Percentiles rank a stretch among this genome's conserved stretches.
Conservation (phyloP, 1,140 invertebrate genomes). For the Drosophila aff. region DNA sequence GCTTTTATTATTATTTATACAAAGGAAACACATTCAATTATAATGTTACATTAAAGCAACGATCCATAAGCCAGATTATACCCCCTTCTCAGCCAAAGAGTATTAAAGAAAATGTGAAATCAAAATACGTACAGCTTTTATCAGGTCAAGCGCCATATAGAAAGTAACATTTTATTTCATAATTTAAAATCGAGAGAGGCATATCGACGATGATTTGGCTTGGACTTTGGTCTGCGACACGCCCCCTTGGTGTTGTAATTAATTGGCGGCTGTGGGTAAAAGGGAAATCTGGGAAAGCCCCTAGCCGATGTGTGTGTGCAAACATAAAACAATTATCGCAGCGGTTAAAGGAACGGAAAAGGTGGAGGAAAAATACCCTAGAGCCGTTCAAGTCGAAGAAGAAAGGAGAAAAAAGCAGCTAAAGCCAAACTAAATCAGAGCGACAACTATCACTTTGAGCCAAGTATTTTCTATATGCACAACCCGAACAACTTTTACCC, state of each 20-base stretch:
- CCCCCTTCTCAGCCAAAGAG: conserved; percentile 1
- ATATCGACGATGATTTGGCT: conserved; percentile 32
- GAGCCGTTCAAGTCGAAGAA: conserved; percentile 32
- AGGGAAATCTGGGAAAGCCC: conserved; percentile 49
- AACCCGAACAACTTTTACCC: conserved; percentile 62
- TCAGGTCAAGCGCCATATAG: conserved; percentile 22
- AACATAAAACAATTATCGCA: conserved; percentile 52
- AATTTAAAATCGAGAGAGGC: conserved; percentile 20
- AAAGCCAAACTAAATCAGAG: conserved; percentile 57
- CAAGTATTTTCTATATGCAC: conserved; percentile 56
- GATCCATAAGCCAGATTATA: background rate
- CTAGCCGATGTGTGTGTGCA: conserved; percentile 19
- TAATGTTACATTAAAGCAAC: background rate
- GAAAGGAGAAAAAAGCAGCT: conserved; percentile 29
- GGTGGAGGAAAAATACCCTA: conserved; percentile 35
- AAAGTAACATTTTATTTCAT: conserved; percentile 46
- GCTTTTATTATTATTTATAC: background rate
- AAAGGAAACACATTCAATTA: background rate
- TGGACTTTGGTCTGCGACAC: conserved; percentile 42
- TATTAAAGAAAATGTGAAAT: conserved; percentile 7
- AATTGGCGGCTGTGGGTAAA: conserved; percentile 52
- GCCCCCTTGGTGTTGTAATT: conserved; percentile 62
- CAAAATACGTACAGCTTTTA: conserved; percentile 7
- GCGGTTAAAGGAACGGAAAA: conserved; percentile 19
- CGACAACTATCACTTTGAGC: conserved; percentile 65